Conservation (phyloP, 2,888 invertebrate species). For the Conops quadrifasciatus region DNA sequence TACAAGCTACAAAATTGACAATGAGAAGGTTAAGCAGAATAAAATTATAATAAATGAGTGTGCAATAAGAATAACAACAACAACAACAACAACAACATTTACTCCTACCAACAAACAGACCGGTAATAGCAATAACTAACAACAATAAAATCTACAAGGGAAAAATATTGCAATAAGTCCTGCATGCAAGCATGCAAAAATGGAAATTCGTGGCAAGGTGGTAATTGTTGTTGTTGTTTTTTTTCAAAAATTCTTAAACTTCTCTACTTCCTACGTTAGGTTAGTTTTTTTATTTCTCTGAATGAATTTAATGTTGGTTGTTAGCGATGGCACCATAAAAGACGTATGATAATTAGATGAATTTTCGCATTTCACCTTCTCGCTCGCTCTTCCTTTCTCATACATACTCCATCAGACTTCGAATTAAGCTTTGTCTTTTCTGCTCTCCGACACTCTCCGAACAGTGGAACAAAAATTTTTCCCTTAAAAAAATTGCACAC, state of each 20-base stretch:
- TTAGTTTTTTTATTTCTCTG: slow-evolving; percentile 19
- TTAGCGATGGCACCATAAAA: slow-evolving; percentile 39
- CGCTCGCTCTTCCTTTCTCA: background rate
- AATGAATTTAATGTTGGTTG: slow-evolving; percentile 24
- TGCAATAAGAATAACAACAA: background rate
- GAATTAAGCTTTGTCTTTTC: no score
- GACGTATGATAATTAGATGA: slow-evolving; percentile 46
- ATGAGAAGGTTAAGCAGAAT: background rate
- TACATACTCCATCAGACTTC: background rate
- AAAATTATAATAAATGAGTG: background rate
- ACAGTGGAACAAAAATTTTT: slow-evolving; percentile 14
- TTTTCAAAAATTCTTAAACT: slow-evolving; percentile 14
- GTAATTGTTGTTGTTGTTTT: slow-evolving; percentile 19
- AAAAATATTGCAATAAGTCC: background rate
- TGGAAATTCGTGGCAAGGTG: slow-evolving; percentile 12
- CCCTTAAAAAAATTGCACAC: no score
- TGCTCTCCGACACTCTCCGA: background rate
- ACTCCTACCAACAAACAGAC: slow-evolving; percentile 1
- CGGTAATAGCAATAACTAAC: background rate
- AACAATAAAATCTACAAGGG: background rate
- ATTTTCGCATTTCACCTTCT: background rate
- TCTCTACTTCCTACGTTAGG: slow-evolving; percentile 15
- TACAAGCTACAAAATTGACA: no score
- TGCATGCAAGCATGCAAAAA: slow-evolving; percentile 3
- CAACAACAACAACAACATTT: background rate